Evolutionary conservation across 1,140 invertebrate genomes (phyloP), one percentile per base, ranked within the genome.

Genomic region (Adelges cooleyi): DNA sequence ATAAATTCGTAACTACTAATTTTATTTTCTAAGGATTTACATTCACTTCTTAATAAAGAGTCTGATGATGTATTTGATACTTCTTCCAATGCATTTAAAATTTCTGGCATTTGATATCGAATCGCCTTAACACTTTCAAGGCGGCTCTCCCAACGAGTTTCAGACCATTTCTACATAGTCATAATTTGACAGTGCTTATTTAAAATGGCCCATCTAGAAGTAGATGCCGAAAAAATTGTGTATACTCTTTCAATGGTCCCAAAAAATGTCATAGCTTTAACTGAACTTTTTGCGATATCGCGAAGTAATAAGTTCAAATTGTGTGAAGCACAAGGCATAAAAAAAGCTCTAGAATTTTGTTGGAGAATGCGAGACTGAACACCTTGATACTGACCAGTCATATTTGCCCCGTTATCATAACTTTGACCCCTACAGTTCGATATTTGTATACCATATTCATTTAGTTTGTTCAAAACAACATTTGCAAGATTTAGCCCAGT

Each of bases 371-470:
- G 20, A 9, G 53, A 40, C n/a, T 56, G 53, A 40, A 56, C 33
- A 38, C 53, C 36, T 13, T 56, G 20, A 42, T 56, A 56, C 40
- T 40, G 53, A 11, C 53, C 53, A 40, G 18, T 44, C 46, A 67
- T 65, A 56, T 44, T 66, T 27, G 51, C 44, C 6, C 66, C 70
- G 49, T 70, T 71, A 48, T 72, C 70, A 65, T 72, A 72, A 17
- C 67, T 65, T 69, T 72, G 70, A 22, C 69, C 69, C 27, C 68
- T 46, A 59, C 67, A 71, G 48, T 69, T 33, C 25, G 20, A 27
- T 42, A 51, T 44, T 48, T 68, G 33, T 48, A 67, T 38, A 49
- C 59, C 50, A 40, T 38, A 67, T 52, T 20, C 17, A 40, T 65
- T 27, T 11, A 56, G 40, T 44, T 56, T 44, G 9, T 20, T 33